Evolutionary conservation across 2,797 vertebrate species (phyloP), one percentile per base, ranked within the genome.

Genomic region (Arctocebus calabarensis): DNA sequence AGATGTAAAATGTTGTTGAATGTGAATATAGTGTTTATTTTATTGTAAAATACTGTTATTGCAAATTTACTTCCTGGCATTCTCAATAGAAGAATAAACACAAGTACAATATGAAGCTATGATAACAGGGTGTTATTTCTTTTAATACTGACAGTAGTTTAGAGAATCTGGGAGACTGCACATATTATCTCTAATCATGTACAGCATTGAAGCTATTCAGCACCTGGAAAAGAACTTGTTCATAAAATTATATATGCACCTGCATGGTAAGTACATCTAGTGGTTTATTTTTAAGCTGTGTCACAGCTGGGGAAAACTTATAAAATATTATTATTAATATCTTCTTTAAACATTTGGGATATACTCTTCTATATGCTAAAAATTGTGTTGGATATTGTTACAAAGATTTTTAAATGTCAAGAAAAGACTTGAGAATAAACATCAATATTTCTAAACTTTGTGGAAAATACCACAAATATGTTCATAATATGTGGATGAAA

Each of bases 61-160:
- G 23, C 10, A 52, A 61, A 97, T 94, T 96, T 94, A 97, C 48
- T 94, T 95, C 96, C 43, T 93, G 27, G 48, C 71, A n/a, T 29
- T 32, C 8, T 73, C 14, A 94, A 23, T 83, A 0, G 40, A 82
- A 91, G 79, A 55, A 88, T 94, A 94, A 78, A 90, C 91, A 2
- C 0, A 92, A 55, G 2, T 78, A 55, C 29, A 61, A 22, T 61
- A 89, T 25, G 29, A 91, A 75, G 27, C 81, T 93, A 45, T 32
- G 20, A 78, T 78, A 84, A 84, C 9, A 73, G 1, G 88, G 11
- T 84, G 14, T 19, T 66, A 89, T 84, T 89, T 87, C 2, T 96
- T 94, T 96, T 96, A 96, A 97, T 96, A 92, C 90, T 97, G 64
- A 90, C n/a, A 84, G 3, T 62, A 82, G 2, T 66, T 95, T 40